Conservation (phyloP, 2,888 invertebrate genomes). For the Agrilus cyanescens region DNA sequence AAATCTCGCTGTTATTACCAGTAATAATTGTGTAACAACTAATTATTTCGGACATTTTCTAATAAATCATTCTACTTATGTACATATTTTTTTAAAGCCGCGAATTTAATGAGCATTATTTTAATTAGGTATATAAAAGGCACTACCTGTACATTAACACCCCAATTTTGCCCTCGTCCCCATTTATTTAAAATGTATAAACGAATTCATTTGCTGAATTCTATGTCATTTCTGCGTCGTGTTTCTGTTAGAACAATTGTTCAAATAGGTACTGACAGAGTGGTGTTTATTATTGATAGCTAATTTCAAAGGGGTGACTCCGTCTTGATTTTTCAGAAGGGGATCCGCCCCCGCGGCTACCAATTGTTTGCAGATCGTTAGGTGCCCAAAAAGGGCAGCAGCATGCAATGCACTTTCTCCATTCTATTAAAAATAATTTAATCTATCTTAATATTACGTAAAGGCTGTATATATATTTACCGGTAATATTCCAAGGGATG, state of each 20-base stretch:
- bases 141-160: too few species aligned
- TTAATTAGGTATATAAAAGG: too few species aligned
- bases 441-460: conserved; percentile 4
- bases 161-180: too few species aligned
- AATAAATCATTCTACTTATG: too few species aligned
- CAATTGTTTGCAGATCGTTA: conserved; percentile 65
- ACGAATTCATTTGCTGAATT: conserved; percentile 19
- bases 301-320: conserved; percentile 52
- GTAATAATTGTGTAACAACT: too few species aligned
- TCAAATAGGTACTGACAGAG: conserved; percentile 45
- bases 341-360: conserved; percentile 59
- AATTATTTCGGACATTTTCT: too few species aligned
- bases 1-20: too few species aligned
- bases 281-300: conserved; percentile 44
- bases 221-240: conserved; percentile 20
- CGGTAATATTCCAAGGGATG: conserved; percentile 69
- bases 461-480: conserved; percentile 40
- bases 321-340: conserved; percentile 58
- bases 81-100: too few species aligned
- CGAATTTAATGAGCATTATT: too few species aligned
- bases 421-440: conserved; percentile 48
- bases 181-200: conserved; percentile 9
- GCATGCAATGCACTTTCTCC: conserved; percentile 87
- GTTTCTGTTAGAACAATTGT: conserved; percentile 30
- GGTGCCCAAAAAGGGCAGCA: conserved; percentile 78